Base-by-base conservation (phyloP, 2,113 vertebrate species). In the Cryptotis parvus region DNA sequence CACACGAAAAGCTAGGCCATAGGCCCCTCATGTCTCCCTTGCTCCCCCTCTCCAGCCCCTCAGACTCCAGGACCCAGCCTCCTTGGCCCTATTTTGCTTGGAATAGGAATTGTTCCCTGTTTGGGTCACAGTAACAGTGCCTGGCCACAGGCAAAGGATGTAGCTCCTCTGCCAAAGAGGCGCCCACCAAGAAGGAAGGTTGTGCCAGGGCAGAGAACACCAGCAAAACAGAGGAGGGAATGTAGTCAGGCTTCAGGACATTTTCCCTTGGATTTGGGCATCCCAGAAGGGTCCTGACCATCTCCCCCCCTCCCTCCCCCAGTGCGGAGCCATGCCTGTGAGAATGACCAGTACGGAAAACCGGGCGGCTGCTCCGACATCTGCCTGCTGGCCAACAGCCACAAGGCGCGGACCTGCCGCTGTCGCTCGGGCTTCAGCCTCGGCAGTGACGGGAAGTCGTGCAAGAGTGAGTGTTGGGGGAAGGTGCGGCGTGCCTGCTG, bases 361-460 rank as follows among this genome's bases (percentile, higher is more conserved):
- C 98, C 99, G 0, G 99, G 99, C 0, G 99, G 99, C 91, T 99
- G 99, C 98, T 99, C 99, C 0, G 99, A 99, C 94, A 99, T 99
- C 96, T 99, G 99, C 93, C 98, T 99, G 73, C 98, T 99, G 0
- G 98, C 98, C 90, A 99, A 99, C 98, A 99, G 98, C 97, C 99
- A 99, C 98, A 99, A 99, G 97, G 98, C 98, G 0, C 97, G 99
- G 22, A 99, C 99, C 26, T 99, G 99, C 97, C 99, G 99, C 33
- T 99, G 99, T 93, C 98, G 99, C 70, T 99, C 99, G 0, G 99
- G 99, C 0, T 99, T 99, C 97, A 99, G 99, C 97, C 98, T 99
- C 39, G 99, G 99, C 91, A 99, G 99, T 0, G 99, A 99, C 0
- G 99, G 99, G 43, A 99, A 99, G 68, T 99, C 99, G 43, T 99